Base-by-base conservation (phyloP, 1,140 invertebrate genomes). In the Lordiphosa stackelbergi region DNA sequence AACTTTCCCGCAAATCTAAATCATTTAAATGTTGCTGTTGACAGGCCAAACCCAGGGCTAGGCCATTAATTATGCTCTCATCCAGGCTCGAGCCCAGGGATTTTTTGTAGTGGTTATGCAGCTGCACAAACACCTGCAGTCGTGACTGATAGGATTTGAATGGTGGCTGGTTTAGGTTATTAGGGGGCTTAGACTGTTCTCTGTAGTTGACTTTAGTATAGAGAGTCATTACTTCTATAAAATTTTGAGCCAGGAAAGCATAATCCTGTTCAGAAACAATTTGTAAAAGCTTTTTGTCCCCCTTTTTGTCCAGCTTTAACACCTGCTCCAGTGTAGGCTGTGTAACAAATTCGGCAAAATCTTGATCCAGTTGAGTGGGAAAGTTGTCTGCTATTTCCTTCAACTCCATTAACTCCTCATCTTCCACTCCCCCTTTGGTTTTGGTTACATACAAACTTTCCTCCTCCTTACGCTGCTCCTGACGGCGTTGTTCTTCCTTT, bases 401-500 rank as follows among this genome's bases (percentile, higher is more conserved):
- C 38, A 91, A 88, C 0, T 92, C 91, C 55, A 92, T 90, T 61
- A 95, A 91, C 40, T 97, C 95, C 62, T 97, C 95, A 5, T 92
- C 91, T 78, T 91, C 88, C 24, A 89, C 89, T 60, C 91, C 90
- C 46, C 90, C 91, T 73, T 91, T 90, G 0, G 89, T 91, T 89
- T 94, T 96, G 28, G 92, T 95, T 54, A 93, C 91, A 88, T 96
- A 98, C 7, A 98, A 85, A 70, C 92, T 93, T 45, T 95, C 93
- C 52, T 95, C 92, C 69, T 95, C 93, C 34, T 90, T 89, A 61
- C 94, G 91, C 63, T 92, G 91, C 63, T 90, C 89, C 63, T 93
- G 90, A 16, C 91, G 90, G 41, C 92, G 90, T 49, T 92, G 90
- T 73, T 95, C 91, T 60, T 96, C 92, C 40, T 91, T 90, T 73